Conservation (phyloP, 2,888 invertebrate species). For the Xylota sylvarum region DNA sequence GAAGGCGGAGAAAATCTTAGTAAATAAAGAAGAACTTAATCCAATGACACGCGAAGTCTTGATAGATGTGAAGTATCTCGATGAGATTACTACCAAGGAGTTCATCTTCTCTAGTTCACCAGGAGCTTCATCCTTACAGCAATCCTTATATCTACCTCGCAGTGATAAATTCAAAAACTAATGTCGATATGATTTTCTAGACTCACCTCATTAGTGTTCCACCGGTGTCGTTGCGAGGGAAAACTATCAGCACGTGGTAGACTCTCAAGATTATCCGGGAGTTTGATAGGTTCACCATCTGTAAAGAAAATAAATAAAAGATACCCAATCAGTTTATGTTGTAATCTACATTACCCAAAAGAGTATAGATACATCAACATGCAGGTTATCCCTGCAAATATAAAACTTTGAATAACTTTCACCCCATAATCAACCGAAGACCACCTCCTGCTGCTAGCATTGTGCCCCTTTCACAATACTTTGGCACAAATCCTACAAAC, state of each 20-base stretch:
- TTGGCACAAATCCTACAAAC: constrained; percentile 43
- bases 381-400: constrained; percentile 6
- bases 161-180: too few relatives aligned
- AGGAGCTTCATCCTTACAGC: too few relatives aligned
- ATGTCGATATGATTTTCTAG: background rate
- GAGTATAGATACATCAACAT: background rate
- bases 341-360: background rate
- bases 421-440: constrained; percentile 4
- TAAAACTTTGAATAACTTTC: constrained; percentile 16
- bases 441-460: background rate
- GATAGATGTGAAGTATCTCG: too few relatives aligned
- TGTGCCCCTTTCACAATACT: constrained; percentile 4
- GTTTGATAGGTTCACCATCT: constrained; percentile 97
- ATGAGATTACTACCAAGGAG: too few relatives aligned
- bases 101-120: too few relatives aligned
- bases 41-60: too few relatives aligned
- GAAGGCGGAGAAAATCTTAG: too few relatives aligned
- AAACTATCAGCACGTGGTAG: constrained; percentile 97
- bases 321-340: constrained; percentile 32
- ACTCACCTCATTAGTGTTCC: constrained; percentile 99
- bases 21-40: too few relatives aligned
- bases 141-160: too few relatives aligned
- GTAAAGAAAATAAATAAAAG: constrained; percentile 82
- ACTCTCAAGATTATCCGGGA: constrained; percentile 97
- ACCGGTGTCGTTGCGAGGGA: constrained; percentile 96